Evolutionary conservation across 2,113 vertebrate species (phyloP).

Genomic region (Garra rufa): DNA sequence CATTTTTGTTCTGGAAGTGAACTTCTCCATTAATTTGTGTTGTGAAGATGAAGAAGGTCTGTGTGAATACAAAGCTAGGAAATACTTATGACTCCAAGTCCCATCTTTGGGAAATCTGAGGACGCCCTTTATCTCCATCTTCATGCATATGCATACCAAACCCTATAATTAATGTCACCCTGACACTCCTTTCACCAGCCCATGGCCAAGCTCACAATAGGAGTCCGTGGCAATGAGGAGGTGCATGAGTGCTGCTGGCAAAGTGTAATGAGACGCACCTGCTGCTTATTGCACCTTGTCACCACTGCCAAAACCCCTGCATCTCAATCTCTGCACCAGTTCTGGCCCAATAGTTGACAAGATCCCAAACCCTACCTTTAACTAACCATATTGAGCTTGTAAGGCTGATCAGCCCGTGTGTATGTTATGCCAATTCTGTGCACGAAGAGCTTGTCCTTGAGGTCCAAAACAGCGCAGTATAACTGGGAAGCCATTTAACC

Average conservation of each 20-base stretch:
- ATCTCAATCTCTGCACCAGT: conserved; percentile 20
- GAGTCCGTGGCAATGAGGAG: neutral
- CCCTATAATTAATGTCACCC: conserved; percentile 1
- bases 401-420: neutral
- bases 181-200: conserved; percentile 1
- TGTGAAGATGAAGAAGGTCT: too few species aligned
- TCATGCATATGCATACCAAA: neutral
- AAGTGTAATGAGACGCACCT: neutral
- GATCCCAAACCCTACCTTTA: neutral
- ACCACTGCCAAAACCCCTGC: conserved; percentile 16
- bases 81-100: neutral
- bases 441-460: neutral
- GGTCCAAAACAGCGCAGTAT: neutral
- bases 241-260: conserved; percentile 4
- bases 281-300: conserved; percentile 19
- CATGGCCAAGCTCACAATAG: conserved; percentile 32
- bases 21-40: too few species aligned
- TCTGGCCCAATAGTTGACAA: neutral
- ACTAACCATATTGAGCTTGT: neutral
- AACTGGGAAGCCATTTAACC: neutral
- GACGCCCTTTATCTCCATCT: neutral
- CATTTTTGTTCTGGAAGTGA: too few species aligned
- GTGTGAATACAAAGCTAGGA: neutral
- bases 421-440: neutral
- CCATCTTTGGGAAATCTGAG: neutral